Conservation (phyloP, 53 echinoderm and acorn worm species). For the Mesocentrotus franciscanus region DNA sequence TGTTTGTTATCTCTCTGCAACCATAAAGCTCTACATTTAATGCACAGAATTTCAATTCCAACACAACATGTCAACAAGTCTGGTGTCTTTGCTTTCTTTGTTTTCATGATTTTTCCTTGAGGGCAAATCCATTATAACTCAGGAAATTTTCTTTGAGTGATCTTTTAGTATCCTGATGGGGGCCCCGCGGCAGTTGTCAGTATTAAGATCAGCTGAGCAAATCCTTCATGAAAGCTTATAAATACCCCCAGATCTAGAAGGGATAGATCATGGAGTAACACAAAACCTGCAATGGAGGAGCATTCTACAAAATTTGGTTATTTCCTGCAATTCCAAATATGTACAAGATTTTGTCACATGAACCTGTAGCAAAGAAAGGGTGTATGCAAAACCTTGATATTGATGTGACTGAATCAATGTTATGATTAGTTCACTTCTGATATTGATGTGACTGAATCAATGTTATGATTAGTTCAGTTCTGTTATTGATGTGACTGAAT, state of each 20-base stretch:
- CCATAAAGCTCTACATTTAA: neutral
- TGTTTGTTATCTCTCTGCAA: neutral
- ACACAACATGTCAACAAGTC: neutral
- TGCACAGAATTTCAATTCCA: neutral
- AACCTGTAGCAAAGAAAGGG: neutral
- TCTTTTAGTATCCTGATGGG: neutral
- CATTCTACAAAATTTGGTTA: neutral
- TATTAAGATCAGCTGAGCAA: neutral
- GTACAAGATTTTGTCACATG: neutral
- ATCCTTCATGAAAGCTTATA: neutral
- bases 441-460: neutral
- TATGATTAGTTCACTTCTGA: too few relatives aligned
- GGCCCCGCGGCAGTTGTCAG: neutral
- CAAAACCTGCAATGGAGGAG: neutral
- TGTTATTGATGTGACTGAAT: neutral
- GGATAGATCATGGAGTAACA: neutral
- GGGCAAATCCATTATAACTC: neutral
- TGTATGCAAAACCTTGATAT: neutral
- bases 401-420: neutral
- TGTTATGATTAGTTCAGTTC: too few relatives aligned
- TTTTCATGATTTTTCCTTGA: neutral
- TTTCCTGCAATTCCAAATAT: neutral
- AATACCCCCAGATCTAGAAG: neutral
- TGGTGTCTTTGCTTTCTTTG: neutral
- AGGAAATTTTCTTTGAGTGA: constrained; percentile 13